A percentile compares a stretch with the other conserved stretches of the same genome.
These are phyloP conservation scores for Ptilodon capucinus DNA, from an alignment of 2,888 invertebrate genomes.

Conservation along the genomic window DNA sequence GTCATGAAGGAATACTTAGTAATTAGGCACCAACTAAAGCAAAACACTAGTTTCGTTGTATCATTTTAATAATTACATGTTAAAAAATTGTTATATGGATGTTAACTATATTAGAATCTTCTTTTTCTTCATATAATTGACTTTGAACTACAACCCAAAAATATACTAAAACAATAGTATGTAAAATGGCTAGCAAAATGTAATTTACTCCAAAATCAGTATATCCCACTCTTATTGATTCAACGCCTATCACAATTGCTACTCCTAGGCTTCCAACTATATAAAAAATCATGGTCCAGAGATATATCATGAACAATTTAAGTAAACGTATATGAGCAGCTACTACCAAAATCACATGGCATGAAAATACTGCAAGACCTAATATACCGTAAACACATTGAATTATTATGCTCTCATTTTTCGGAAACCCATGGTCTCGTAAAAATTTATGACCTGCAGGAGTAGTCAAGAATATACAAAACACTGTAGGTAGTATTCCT, in stretches of 20 bases:
- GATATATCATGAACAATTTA: constrained; percentile 26
- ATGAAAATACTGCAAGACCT: constrained; percentile 22
- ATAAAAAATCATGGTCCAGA: constrained; percentile 30
- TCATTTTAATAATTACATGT: constrained; percentile 1
- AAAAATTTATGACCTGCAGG: constrained; percentile 21
- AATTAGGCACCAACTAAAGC: no score
- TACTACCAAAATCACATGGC: constrained; percentile 32
- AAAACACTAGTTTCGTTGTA: background rate
- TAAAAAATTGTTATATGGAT: constrained; percentile 38
- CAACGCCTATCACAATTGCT: constrained; percentile 27
- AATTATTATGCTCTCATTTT: constrained; percentile 15
- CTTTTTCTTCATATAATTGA: constrained; percentile 23
- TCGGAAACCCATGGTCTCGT: constrained; percentile 27
- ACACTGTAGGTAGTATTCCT: constrained; percentile 38
- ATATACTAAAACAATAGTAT: constrained; percentile 32
- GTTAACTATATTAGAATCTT: constrained; percentile 35
- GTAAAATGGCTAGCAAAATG: constrained; percentile 19
- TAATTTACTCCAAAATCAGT: constrained; percentile 26
- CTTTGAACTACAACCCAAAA: constrained; percentile 47
- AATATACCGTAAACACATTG: constrained; percentile 26
- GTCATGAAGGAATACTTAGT: no score
- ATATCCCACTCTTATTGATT: constrained; percentile 20
- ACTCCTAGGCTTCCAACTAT: constrained; percentile 26
- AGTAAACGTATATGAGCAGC: constrained; percentile 16
- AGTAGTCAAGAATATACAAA: constrained; percentile 28